phyloP scores from a whole-genome alignment of 2,113 vertebrate genomes.

The Oryzias woworae region DNA sequence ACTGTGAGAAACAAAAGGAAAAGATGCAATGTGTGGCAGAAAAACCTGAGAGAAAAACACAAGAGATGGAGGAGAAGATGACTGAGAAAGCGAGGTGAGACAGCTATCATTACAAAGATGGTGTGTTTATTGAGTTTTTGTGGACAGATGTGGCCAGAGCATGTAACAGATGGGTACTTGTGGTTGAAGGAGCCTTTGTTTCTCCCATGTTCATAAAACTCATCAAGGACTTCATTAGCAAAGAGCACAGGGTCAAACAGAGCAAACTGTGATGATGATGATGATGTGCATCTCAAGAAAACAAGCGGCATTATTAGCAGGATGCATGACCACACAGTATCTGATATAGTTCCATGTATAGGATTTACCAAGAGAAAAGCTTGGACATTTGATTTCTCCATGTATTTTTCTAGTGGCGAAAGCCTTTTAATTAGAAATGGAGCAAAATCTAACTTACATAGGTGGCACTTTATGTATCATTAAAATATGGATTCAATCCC shows the following conservation, averaged over 20 bases:
- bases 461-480: too few relatives aligned
- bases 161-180: background rate
- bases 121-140: conserved; percentile 24
- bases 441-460: too few relatives aligned
- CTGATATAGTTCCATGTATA: too few relatives aligned
- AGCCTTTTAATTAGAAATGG: too few relatives aligned
- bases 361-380: too few relatives aligned
- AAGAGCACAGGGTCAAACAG: conserved; percentile 1
- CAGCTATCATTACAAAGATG: background rate
- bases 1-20: background rate
- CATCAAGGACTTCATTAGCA: conserved; percentile 11
- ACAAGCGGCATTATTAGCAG: background rate
- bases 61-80: conserved; percentile 4
- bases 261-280: background rate
- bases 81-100: conserved; percentile 9
- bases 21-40: background rate
- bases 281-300: conserved; percentile 4
- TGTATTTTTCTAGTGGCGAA: too few relatives aligned
- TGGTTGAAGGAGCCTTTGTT: background rate
- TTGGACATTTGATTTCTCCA: too few relatives aligned
- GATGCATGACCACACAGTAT: too few relatives aligned
- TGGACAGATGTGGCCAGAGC: conserved; percentile 4
- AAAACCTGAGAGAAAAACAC: conserved; percentile 39
- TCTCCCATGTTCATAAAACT: background rate
- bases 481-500: too few relatives aligned